Evolutionary conservation across 2,113 vertebrate species (phyloP).

Genomic region (Limanda limanda): DNA sequence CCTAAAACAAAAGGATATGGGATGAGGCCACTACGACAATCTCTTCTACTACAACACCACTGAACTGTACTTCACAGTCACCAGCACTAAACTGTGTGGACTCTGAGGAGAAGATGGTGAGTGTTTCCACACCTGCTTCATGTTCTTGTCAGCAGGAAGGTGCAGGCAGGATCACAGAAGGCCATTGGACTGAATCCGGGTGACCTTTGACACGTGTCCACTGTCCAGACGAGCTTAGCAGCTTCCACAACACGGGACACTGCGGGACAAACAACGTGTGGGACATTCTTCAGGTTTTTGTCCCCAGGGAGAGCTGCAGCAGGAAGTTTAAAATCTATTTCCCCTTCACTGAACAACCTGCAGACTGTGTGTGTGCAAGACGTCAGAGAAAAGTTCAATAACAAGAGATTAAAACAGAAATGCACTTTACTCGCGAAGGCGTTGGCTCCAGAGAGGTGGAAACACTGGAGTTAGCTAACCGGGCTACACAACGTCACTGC

Average conservation of each 20-base stretch:
- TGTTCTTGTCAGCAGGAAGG: slow-evolving; percentile 89
- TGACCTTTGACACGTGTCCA: slow-evolving; percentile 76
- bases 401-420: neutral
- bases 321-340: no score
- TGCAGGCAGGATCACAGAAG: slow-evolving; percentile 83
- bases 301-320: no score
- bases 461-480: slow-evolving; percentile 10
- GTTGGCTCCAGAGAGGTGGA: slow-evolving; percentile 39
- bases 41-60: slow-evolving; percentile 33
- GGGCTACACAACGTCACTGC: no score
- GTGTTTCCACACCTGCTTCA: slow-evolving; percentile 81
- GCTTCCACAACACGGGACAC: slow-evolving; percentile 90
- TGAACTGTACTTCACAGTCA: slow-evolving; percentile 56
- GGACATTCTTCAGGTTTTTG: no score
- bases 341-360: no score
- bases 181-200: slow-evolving; percentile 82
- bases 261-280: slow-evolving; percentile 63
- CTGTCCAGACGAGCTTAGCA: slow-evolving; percentile 86
- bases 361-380: no score
- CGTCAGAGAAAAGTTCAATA: neutral
- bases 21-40: slow-evolving; percentile 68
- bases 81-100: slow-evolving; percentile 19
- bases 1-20: slow-evolving; percentile 85
- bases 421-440: slow-evolving; percentile 22
- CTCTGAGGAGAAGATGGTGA: neutral